Base-by-base conservation (phyloP, 37 sponge, comb jelly and placozoan species). In the Ianthella basta region DNA sequence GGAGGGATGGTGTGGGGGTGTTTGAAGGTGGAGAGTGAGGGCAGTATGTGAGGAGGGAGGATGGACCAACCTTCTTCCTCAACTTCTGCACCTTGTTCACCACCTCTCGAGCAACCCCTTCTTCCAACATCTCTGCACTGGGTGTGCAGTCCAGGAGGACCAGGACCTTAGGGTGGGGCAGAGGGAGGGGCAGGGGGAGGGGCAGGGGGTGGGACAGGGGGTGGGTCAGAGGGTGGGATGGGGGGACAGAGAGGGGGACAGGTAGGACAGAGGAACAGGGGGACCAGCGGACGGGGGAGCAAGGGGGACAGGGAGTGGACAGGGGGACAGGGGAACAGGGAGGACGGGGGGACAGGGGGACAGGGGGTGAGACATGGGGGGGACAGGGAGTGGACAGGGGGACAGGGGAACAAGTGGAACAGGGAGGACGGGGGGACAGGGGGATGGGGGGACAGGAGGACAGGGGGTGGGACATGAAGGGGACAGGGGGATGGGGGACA, bases 21-120 rank as follows among this genome's bases (percentile, higher is more conserved):
- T 8, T 10, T 10, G 8, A 44, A 44, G 50, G 50, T 3, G 50
- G 8, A 8, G 50, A 8, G 50, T 10, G 50, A 8, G 50, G 3
- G 50, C 8, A 10, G 50, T 44, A n/a, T n/a, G n/a, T n/a, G n/a
- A n/a, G n/a, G n/a, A n/a, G n/a, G n/a, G n/a, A n/a, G 50, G 50
- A 8, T 27, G 21, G 1, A 84, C 85, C 0, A 27, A 92, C 93
- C 84, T 92, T 92, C 85, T 98, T 98, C 80, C 99, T 92, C 56
- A 98, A 88, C 73, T 92, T 92, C 87, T 98, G 99, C 36, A 98
- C 91, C 59, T 90, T 92, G 91, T 98, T 98, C 64, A 96, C 83
- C 50, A 96, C 95, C 80, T 96, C 99, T 40, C 99, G 82, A 5
- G 97, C 92, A 21, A 94, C 80, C 1, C 99, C 99, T 83, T 98